phyloP scores from a whole-genome alignment of 2,888 invertebrate genomes.

The Sphaerophoria rueppellii region DNA sequence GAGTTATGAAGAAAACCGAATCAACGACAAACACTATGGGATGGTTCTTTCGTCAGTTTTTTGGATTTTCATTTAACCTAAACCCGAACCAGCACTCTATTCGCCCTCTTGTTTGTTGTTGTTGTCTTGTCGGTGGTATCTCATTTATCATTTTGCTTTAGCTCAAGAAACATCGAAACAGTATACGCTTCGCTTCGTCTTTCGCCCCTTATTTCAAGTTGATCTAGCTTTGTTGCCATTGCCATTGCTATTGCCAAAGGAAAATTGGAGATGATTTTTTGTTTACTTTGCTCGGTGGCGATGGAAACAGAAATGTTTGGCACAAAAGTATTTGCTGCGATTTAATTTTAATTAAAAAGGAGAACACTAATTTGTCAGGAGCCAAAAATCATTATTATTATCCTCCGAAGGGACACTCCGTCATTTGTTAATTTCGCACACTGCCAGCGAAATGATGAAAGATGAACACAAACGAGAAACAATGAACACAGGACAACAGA shows the following conservation, averaged over 20 bases:
- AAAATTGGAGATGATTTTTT: conserved; percentile 28
- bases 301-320: background rate
- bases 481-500: background rate
- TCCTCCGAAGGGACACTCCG: conserved; percentile 33
- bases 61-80: conserved; percentile 7
- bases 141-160: conserved; percentile 64
- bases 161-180: conserved; percentile 34
- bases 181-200: background rate
- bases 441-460: conserved; percentile 41
- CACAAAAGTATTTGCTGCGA: conserved; percentile 62
- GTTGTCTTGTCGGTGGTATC: conserved; percentile 44
- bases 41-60: conserved; percentile 57
- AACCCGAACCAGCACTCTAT: too few species aligned
- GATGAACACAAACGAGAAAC: conserved; percentile 42
- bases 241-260: background rate
- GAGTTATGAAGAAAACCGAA: conserved; percentile 67
- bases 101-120: background rate
- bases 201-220: conserved; percentile 22
- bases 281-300: background rate
- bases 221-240: background rate
- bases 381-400: conserved; percentile 69
- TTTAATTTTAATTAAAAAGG: conserved; percentile 71
- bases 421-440: conserved; percentile 55
- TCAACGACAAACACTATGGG: conserved; percentile 53
- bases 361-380: conserved; percentile 71